Percentiles rank a stretch among this genome's conserved stretches.
Evolutionary conservation across 2,797 vertebrate species (phyloP).

Genomic region (Phrynocephalus vlangalii): DNA sequence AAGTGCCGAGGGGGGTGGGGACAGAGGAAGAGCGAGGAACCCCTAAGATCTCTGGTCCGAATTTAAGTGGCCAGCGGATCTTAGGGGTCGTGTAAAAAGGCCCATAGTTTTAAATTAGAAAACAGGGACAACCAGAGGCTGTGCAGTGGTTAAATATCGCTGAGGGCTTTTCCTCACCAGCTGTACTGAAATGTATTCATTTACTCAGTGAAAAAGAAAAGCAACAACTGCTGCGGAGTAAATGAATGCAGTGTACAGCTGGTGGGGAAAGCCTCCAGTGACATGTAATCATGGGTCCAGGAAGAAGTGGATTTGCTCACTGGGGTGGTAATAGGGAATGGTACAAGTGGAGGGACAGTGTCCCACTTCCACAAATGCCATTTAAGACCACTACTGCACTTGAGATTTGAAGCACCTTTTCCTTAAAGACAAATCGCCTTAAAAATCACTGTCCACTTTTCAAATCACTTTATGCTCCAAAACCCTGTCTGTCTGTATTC

Average conservation of each 20-base stretch:
- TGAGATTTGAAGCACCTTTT: too few species aligned
- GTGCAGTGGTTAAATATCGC: neutral
- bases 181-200: neutral
- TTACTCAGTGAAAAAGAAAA: neutral
- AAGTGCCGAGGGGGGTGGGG: too few species aligned
- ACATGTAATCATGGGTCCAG: neutral
- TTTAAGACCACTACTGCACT: too few species aligned
- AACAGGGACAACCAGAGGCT: neutral
- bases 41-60: too few species aligned
- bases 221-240: neutral
- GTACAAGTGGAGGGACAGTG: neutral
- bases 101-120: neutral
- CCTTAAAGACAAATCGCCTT: too few species aligned
- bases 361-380: neutral
- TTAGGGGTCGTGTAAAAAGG: too few species aligned
- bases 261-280: neutral
- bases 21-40: too few species aligned
- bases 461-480: too few species aligned
- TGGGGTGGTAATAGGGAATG: neutral
- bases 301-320: neutral
- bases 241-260: slow-evolving; percentile 10
- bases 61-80: too few species aligned
- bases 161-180: neutral
- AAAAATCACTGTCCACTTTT: too few species aligned
- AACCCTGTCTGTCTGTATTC: too few species aligned